These are phyloP conservation scores for Lepidurus couesii DNA, from an alignment of 1,140 invertebrate genomes.

Conservation along the genomic window DNA sequence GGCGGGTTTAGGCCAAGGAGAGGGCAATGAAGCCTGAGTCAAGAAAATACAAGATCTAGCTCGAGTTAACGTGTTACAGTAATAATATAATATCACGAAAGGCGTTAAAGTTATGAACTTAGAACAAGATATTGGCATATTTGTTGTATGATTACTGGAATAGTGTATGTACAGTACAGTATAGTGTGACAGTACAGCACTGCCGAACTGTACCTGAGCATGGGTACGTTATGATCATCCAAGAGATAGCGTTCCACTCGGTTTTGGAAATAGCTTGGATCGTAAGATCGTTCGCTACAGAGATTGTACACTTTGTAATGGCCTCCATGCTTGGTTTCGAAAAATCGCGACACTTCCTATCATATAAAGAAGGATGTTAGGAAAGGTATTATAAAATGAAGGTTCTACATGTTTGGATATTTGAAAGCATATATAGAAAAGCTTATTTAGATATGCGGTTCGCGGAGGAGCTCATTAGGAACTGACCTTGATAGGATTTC, in stretches of 20 bases:
- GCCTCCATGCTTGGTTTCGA: constrained; percentile 52
- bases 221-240: constrained; percentile 59
- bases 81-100: too few species aligned
- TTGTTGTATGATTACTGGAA: neutral
- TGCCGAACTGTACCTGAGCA: constrained; percentile 44
- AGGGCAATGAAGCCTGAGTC: too few species aligned
- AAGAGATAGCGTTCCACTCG: constrained; percentile 52
- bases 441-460: neutral
- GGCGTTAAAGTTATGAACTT: too few species aligned
- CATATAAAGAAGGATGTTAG: constrained; percentile 33
- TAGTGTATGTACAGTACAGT: constrained; percentile 24
- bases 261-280: constrained; percentile 52
- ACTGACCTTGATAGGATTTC: constrained; percentile 53
- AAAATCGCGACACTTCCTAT: constrained; percentile 54
- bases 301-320: constrained; percentile 59
- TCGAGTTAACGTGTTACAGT: too few species aligned
- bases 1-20: too few species aligned
- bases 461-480: neutral
- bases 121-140: neutral
- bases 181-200: constrained; percentile 36
- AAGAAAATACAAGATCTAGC: too few species aligned
- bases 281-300: constrained; percentile 56
- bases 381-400: neutral
- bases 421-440: too few species aligned
- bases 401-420: too few species aligned